These are phyloP conservation scores for Tinea semifulvella DNA, from an alignment of 2,888 invertebrate species.

Conservation along the genomic window DNA sequence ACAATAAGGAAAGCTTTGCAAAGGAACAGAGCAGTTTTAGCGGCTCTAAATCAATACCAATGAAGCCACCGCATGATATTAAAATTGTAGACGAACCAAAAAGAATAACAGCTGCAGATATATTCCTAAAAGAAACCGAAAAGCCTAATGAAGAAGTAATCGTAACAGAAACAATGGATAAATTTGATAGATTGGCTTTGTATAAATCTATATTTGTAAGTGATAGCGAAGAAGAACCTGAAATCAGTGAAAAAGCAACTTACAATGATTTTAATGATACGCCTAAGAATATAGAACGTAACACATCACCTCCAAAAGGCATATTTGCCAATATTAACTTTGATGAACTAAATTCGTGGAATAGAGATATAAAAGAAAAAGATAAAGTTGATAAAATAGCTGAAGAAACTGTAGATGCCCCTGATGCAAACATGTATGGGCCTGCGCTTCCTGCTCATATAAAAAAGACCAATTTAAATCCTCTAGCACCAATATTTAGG, in stretches of 20 bases:
- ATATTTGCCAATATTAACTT: conserved; percentile 75
- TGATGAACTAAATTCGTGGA: conserved; percentile 63
- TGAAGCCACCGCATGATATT: conserved; percentile 2
- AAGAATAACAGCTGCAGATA: conserved; percentile 55
- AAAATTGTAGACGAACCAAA: conserved; percentile 28
- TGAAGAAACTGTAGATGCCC: conserved; percentile 22
- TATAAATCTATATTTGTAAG: conserved; percentile 91
- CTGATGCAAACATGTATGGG: conserved; percentile 50
- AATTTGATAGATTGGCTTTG: conserved; percentile 72
- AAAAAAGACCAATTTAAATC: conserved; percentile 20
- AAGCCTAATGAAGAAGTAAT: conserved; percentile 29
- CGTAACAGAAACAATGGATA: conserved; percentile 49
- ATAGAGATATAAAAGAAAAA: conserved; percentile 27
- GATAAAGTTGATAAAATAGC: conserved; percentile 15
- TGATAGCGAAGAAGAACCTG: conserved; percentile 74
- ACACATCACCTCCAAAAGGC: conserved; percentile 75
- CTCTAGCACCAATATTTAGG: conserved; percentile 25
- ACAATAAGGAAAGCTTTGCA: conserved; percentile 63
- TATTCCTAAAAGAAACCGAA: conserved; percentile 55
- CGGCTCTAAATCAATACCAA: conserved; percentile 42
- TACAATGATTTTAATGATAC: conserved; percentile 33
- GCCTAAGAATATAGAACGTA: conserved; percentile 67
- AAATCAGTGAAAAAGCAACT: conserved; percentile 28
- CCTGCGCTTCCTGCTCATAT: conserved; percentile 65
- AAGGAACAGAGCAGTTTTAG: conserved; percentile 53